These are phyloP conservation scores for Vespertilio murinus DNA, from an alignment of 2,797 vertebrate species.

Conservation along the genomic window DNA sequence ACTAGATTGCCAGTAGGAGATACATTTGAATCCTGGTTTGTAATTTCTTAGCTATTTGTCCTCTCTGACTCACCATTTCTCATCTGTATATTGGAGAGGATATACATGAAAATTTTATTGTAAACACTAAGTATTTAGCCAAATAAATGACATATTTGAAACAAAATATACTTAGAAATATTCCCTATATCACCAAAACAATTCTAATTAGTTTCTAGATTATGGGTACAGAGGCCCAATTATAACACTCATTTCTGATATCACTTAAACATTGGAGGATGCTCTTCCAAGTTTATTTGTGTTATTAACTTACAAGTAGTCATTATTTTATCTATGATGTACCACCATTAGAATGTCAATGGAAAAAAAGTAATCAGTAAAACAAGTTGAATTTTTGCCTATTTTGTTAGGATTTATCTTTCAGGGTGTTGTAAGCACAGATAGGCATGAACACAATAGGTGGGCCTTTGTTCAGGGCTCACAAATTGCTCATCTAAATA, in stretches of 20 bases:
- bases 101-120: background rate
- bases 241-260: background rate
- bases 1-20: background rate
- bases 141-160: background rate
- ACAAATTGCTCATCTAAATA: background rate
- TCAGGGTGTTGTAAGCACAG: background rate
- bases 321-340: constrained; percentile 7
- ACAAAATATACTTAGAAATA: constrained; percentile 15
- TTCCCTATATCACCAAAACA: background rate
- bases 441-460: background rate
- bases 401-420: background rate
- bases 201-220: background rate
- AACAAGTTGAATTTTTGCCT: background rate
- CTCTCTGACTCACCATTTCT: background rate
- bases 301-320: background rate
- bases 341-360: background rate
- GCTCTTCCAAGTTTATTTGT: background rate
- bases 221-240: background rate
- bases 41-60: background rate
- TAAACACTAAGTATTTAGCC: background rate
- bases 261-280: background rate
- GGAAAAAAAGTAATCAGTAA: background rate
- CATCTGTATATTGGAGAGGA: background rate
- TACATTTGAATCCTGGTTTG: background rate
- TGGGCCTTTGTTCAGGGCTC: background rate